Evolutionary conservation across 2,888 invertebrate species (phyloP), one percentile per base, ranked within the genome.

Genomic region (Disparrhopalites patrizii): DNA sequence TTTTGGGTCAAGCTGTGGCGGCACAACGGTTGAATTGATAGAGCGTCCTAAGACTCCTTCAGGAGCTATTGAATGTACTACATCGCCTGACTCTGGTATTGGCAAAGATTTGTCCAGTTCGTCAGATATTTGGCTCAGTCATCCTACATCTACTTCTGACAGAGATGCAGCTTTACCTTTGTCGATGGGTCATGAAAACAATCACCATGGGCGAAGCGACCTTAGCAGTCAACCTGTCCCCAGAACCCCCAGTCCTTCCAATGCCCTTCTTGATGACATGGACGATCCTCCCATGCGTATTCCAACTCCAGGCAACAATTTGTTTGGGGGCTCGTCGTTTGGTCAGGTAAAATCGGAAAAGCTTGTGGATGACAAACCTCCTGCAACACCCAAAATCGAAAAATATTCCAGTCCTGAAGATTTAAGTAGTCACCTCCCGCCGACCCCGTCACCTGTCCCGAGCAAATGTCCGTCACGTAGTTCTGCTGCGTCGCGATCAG

Each of bases 81-180:
- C 91, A 55, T 91, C 91, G 72, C 91, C 92, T 13, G 92, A 91
- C 81, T 89, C 89, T 54, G 92, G 91, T 74, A 87, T 91, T 73
- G 91, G 91, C 3, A 74, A 75, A 62, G 76, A 65, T 56, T 62
- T 72, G 3, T 36, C 67, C 15, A 58, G 62, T 18, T 62, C 57
- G 2, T 60, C 65, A 23, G 73, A 73, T 52, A 63, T 67, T 47
- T 74, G 74, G 75, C 62, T 68, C 10, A 55, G 15, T 47, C 43
- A 56, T 33, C 28, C 28, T 23, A 47, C 47, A n/a, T 58, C 43
- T 30, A 36, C 25, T 5, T 30, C 33, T 13, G 70, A 73, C n/a
- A 25, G 57, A 36, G 68, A 68, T 52, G 56, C 62, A 28, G 43
- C 65, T 33, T 57, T 62, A 27, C 55, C 60, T 55, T 43, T 65